phyloP scores from a whole-genome alignment of 2,888 invertebrate species.

The Cantharis lateralis region DNA sequence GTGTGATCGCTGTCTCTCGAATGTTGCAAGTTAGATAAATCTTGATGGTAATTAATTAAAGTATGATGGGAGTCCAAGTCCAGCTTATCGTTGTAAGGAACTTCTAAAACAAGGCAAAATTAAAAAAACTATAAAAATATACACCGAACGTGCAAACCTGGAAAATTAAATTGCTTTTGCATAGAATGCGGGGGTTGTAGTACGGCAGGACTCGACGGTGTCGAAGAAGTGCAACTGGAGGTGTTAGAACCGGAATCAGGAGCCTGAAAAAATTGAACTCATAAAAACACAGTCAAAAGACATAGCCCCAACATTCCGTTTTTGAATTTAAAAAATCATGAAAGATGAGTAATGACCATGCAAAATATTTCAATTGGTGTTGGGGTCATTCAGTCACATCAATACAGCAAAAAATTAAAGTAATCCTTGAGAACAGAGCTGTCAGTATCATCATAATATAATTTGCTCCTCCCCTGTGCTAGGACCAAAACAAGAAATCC shows the following conservation, averaged over 20 bases:
- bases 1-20: conserved; percentile 75
- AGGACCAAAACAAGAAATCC: too few species aligned
- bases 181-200: conserved; percentile 56
- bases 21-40: conserved; percentile 63
- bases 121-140: not conserved
- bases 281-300: not conserved
- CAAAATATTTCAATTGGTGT: not conserved
- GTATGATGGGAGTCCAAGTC: conserved; percentile 52
- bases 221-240: conserved; percentile 95
- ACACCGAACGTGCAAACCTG: conserved; percentile 58
- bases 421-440: not conserved
- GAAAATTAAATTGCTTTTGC: conserved; percentile 75
- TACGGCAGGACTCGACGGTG: conserved; percentile 90
- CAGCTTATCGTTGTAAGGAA: conserved; percentile 52
- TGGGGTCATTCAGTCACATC: not conserved
- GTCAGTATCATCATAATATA: not conserved
- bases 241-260: conserved; percentile 92
- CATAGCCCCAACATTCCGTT: not conserved
- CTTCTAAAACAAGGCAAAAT: conserved; percentile 44
- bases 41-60: conserved; percentile 40
- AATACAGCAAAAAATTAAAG: not conserved
- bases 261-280: conserved; percentile 57
- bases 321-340: not conserved
- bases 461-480: too few species aligned
- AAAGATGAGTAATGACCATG: not conserved